Evolutionary conservation across 1,140 invertebrate genomes (phyloP), one percentile per base, ranked within the genome.

Genomic region (Eciton burchellii): DNA sequence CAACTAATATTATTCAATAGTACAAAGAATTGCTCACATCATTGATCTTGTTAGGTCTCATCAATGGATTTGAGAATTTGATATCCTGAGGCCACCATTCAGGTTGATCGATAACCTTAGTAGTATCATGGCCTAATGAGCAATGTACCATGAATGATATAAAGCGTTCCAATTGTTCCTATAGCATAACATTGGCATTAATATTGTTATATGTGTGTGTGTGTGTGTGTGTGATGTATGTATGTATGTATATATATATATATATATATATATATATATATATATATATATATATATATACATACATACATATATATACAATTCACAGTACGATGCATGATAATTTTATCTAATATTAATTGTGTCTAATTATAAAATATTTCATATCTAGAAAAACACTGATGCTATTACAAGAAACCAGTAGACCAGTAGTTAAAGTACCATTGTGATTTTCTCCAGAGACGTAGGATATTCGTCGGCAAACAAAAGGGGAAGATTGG

Each of bases 131-230:
- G 26, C 96, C 96, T 92, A 95, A 95, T 45, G 96, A 97, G 94
- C 96, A 97, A 89, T 96, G 95, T 66, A 96, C 95, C 95, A 97
- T 96, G 89, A 97, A 97, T 76, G 95, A 95, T 89, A 97, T 95
- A 90, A 97, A 97, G 71, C 94, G 95, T 93, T 96, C 96, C 83
- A 97, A 89, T 88, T 96, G 95, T 43, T 89, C 89, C 93, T 94
- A 68, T 29, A 90, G 90, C 14, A 52, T 19, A 52, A 1, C 35
- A 19, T 41, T 76, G n/a, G n/a, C 2, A 21, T 65, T 4, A 14
- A 41, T 49, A 49, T 35, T 41, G 12, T n/a, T n/a, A n/a, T n/a
- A n/a, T n/a, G n/a, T n/a, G n/a, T n/a, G n/a, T n/a, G n/a, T n/a
- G n/a, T n/a, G n/a, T n/a, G n/a, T n/a, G n/a, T n/a, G n/a, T n/a